phyloP scores from a whole-genome alignment of 2,113 vertebrate species.

The Nyctibius bracteatus region DNA sequence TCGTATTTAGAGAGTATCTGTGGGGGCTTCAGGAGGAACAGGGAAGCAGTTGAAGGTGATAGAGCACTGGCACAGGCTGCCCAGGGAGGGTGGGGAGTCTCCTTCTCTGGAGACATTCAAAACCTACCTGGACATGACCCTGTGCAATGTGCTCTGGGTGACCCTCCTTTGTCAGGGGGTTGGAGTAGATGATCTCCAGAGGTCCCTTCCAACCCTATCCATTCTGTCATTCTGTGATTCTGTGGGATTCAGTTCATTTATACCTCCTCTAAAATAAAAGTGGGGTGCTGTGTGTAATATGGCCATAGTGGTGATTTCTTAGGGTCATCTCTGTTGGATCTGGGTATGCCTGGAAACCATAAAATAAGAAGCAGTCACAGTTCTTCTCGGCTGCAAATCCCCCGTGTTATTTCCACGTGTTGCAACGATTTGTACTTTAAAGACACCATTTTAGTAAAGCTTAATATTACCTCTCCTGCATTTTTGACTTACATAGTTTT shows the following conservation, averaged over 20 bases:
- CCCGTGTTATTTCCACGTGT: background rate
- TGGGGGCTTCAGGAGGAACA: background rate
- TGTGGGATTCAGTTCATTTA: too few species aligned
- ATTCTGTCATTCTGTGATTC: too few species aligned
- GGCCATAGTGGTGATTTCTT: background rate
- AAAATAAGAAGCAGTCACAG: background rate
- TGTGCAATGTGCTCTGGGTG: too few species aligned
- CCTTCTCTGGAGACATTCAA: too few species aligned
- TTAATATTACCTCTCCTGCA: background rate
- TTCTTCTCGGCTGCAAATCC: background rate
- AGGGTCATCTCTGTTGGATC: background rate
- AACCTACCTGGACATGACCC: too few species aligned
- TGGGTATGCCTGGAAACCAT: background rate
- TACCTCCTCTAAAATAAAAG: background rate
- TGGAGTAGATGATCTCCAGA: too few species aligned
- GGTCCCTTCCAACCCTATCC: too few species aligned
- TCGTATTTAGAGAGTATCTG: rapidly evolving
- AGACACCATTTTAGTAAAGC: background rate
- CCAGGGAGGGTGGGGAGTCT: too few species aligned
- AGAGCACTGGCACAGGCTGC: too few species aligned
- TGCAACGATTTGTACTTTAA: background rate
- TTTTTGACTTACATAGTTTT: background rate
- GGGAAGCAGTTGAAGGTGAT: too few species aligned
- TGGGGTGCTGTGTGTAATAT: background rate
- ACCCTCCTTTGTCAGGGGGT: too few species aligned